phyloP scores from a whole-genome alignment of 2,797 vertebrate genomes.

The Phrynocephalus forsythii region DNA sequence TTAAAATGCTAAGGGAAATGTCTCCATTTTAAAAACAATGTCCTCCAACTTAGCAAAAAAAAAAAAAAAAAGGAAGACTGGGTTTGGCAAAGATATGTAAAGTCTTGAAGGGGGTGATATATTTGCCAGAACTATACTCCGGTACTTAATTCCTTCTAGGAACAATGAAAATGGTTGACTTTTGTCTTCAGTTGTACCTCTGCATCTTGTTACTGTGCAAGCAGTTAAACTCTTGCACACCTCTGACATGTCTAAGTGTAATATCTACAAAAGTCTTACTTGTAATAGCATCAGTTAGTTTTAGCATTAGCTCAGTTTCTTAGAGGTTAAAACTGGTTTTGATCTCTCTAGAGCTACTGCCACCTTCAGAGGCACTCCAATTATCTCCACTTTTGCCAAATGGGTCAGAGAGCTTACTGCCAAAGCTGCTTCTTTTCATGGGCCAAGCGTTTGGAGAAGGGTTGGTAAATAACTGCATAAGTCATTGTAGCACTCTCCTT shows the following conservation, averaged over 20 bases:
- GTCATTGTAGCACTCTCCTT: too few species aligned
- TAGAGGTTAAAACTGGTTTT: too few species aligned
- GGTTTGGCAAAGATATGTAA: constrained; percentile 32
- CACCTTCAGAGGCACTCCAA: too few species aligned
- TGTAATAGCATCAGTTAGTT: background rate
- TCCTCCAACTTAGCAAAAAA: background rate
- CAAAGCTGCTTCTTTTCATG: too few species aligned
- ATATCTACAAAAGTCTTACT: background rate
- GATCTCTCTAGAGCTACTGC: too few species aligned
- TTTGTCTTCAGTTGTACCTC: constrained; percentile 5
- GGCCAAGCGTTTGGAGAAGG: too few species aligned
- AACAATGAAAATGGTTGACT: constrained; percentile 3
- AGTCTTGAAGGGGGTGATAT: constrained; percentile 33
- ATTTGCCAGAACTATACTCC: constrained; percentile 30
- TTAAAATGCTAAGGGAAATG: background rate
- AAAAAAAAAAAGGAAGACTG: background rate
- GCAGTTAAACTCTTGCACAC: background rate
- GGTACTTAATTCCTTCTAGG: constrained; percentile 1
- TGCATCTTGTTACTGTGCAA: background rate
- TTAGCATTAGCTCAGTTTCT: background rate
- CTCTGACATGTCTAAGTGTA: background rate
- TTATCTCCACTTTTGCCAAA: too few species aligned
- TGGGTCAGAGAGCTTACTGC: too few species aligned
- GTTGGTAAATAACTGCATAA: too few species aligned
- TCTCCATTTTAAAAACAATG: background rate